Evolutionary conservation across 2,888 invertebrate genomes (phyloP), one percentile per base, ranked within the genome.

Genomic region (Tetragonula carbonaria): DNA sequence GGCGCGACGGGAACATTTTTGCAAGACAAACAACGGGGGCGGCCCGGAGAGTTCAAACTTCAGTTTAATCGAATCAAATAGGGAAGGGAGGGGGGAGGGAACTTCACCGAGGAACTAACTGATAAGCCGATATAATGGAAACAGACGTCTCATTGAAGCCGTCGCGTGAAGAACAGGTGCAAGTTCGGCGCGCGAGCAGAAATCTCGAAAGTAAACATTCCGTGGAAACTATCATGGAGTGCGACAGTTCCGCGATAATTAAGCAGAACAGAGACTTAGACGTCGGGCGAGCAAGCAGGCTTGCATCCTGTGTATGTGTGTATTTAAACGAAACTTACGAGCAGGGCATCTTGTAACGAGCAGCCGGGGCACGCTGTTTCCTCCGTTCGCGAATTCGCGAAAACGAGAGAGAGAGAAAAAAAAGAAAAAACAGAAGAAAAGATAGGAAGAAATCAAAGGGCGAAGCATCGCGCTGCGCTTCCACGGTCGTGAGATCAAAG

Each of bases 401-500:
- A 59, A 8, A 33, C 33, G 33, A 33, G 3, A 33, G 3, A 33
- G 3, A 33, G 33, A 33, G 28, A 33, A 3, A 28, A 28, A 33
- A 33, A 33, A 33, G 33, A 33, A 33, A 33, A 33, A 33, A 33
- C 2, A 16, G 57, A n/a, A 71, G 53, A 74, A 65, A 82, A 6
- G 59, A 18, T 8, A 45, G 21, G 28, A n/a, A 73, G 45, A 65
- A 67, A 83, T 72, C 76, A 14, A 33, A 63, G 67, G 51, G 67
- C 23, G 55, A 57, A 71, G 63, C 50, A 57, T 38, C 55, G 55
- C 63, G 21, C 28, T 33, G 66, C 50, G 66, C 23, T 59, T 62
- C 62, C 72, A 55, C 53, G 21, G 8, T 18, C 51, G 33, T 50
- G 62, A 70, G 68, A 76, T 83, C 83, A 81, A 79, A 76, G 55